Conservation (phyloP, 92 coral and sea anemone genomes). For the Anthopleura xanthogrammica region DNA sequence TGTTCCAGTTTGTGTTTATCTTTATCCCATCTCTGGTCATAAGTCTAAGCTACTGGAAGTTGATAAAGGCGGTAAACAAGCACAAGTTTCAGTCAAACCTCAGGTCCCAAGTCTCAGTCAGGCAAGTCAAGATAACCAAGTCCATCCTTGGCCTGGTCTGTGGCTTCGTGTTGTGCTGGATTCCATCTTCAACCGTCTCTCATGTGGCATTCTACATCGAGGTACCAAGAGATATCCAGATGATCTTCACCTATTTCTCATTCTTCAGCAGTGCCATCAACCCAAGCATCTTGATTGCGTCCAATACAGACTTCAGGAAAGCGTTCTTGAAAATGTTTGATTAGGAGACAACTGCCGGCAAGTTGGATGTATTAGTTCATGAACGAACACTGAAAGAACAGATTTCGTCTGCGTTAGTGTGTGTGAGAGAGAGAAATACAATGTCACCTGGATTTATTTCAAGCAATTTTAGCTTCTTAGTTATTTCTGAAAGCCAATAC, state of each 20-base stretch:
- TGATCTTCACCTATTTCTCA: conserved; percentile 9
- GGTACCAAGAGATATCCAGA: neutral
- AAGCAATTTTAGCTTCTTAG: too few species aligned
- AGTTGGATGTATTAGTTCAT: too few species aligned
- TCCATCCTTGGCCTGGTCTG: conserved; percentile 16
- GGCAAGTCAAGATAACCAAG: neutral
- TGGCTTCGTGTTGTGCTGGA: conserved; percentile 19
- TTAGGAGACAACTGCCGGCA: too few species aligned
- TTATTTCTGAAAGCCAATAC: too few species aligned
- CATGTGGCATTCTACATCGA: neutral
- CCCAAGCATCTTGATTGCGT: neutral
- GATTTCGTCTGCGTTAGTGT: too few species aligned
- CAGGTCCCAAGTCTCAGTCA: neutral
- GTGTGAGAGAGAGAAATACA: too few species aligned
- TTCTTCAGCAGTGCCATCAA: conserved; percentile 21
- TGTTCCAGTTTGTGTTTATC: neutral
- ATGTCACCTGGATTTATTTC: too few species aligned
- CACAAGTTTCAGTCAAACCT: too few species aligned
- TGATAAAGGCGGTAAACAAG: neutral
- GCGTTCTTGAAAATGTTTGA: neutral
- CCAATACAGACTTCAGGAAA: neutral
- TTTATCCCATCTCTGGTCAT: neutral
- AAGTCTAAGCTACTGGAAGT: neutral
- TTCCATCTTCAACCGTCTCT: conserved; percentile 9
- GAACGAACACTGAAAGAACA: too few species aligned